Conservation (phyloP, 2,113 vertebrate species). For the Indicator indicator region DNA sequence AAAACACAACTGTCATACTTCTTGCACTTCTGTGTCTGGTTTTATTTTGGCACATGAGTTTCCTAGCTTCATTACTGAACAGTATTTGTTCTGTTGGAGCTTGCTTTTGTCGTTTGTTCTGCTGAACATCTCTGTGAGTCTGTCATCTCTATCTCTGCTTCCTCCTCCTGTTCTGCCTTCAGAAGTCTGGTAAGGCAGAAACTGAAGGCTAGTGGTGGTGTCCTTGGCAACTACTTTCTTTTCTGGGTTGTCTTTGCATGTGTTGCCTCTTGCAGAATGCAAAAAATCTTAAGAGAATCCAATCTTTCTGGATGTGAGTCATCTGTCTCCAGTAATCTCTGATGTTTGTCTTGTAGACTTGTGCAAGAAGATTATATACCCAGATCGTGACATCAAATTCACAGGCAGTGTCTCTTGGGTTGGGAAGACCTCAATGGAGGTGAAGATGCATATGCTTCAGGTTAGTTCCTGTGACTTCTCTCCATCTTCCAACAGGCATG, state of each 20-base stretch:
- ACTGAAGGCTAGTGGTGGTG: neutral
- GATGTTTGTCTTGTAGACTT: slow-evolving; percentile 79
- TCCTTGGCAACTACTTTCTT: neutral
- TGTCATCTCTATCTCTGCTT: neutral
- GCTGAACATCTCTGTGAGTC: neutral
- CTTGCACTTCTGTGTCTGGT: neutral
- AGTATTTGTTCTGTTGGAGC: neutral
- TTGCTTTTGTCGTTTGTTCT: neutral
- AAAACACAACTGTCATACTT: neutral
- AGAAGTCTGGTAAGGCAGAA: neutral
- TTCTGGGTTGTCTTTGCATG: neutral
- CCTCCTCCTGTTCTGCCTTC: neutral
- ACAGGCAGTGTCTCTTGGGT: slow-evolving; percentile 95
- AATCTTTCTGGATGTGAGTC: neutral
- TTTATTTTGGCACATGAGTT: neutral
- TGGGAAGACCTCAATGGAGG: slow-evolving; percentile 95
- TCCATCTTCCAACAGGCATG: fast-evolving
- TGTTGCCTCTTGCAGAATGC: neutral
- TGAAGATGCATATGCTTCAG: slow-evolving; percentile 97
- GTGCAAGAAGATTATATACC: slow-evolving; percentile 86
- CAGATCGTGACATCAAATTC: slow-evolving; percentile 95
- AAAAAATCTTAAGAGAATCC: neutral
- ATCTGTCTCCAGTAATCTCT: neutral
- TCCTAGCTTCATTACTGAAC: neutral
- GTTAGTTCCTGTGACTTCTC: slow-evolving; percentile 62